Evolutionary conservation across 1,140 invertebrate species (phyloP).

Genomic region (Leptinotarsa undecemlineata): DNA sequence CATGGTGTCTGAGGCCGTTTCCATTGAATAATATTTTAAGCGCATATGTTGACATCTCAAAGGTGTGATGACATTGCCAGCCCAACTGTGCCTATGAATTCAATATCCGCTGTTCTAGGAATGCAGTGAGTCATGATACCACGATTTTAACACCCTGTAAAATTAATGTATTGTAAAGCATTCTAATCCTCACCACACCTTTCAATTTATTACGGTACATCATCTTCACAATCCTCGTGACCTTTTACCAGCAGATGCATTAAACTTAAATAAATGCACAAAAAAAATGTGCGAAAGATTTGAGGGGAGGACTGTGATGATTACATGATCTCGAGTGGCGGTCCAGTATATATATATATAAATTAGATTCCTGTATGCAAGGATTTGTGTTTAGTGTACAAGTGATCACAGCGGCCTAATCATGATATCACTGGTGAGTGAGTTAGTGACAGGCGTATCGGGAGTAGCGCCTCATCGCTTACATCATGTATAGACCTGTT

Average conservation of each 20-base stretch:
- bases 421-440: slow-evolving; percentile 27
- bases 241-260: slow-evolving; percentile 22
- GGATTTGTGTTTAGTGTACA: slow-evolving; percentile 16
- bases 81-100: not conserved
- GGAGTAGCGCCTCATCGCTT: too few relatives aligned
- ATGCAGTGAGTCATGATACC: not conserved
- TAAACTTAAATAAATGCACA: slow-evolving; percentile 22
- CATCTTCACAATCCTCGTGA: slow-evolving; percentile 27
- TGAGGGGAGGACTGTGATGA: slow-evolving; percentile 20
- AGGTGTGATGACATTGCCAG: not conserved
- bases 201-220: slow-evolving; percentile 27
- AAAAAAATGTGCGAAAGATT: slow-evolving; percentile 13
- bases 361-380: slow-evolving; percentile 22
- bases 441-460: not conserved
- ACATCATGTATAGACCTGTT: too few relatives aligned
- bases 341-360: slow-evolving; percentile 29
- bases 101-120: not conserved
- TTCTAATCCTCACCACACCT: slow-evolving; percentile 28
- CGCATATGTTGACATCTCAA: not conserved
- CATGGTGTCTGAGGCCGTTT: too few relatives aligned
- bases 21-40: too few relatives aligned
- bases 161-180: not conserved
- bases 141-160: not conserved
- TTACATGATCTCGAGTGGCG: slow-evolving; percentile 10
- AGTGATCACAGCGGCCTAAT: slow-evolving; percentile 17